Evolutionary conservation across 2,797 vertebrate genomes (phyloP).

Genomic region (Meriones psammophilus): DNA sequence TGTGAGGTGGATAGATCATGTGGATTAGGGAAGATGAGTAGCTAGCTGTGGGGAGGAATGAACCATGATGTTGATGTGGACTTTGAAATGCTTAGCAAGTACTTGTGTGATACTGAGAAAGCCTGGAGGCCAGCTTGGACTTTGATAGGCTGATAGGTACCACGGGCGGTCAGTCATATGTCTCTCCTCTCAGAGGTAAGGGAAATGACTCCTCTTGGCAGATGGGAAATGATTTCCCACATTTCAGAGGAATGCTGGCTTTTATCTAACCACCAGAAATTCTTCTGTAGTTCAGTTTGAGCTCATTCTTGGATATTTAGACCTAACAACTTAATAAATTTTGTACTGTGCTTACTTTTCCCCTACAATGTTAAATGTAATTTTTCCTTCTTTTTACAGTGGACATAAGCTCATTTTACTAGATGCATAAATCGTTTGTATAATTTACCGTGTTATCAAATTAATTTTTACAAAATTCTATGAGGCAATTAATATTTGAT

Average conservation of each 20-base stretch:
- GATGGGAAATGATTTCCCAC: not conserved
- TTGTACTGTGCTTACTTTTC: conserved; percentile 22
- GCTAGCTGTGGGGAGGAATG: not conserved
- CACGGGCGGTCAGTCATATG: not conserved
- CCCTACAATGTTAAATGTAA: not conserved
- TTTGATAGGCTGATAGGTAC: no score
- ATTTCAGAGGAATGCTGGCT: not conserved
- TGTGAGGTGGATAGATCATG: not conserved
- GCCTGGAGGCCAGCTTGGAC: not conserved
- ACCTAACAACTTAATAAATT: not conserved
- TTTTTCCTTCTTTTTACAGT: conserved; percentile 24
- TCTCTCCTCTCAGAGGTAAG: not conserved
- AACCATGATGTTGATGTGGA: not conserved
- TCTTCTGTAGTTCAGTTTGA: not conserved
- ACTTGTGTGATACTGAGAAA: not conserved
- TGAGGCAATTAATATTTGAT: conserved; percentile 7
- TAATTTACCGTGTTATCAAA: not conserved
- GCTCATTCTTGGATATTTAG: not conserved
- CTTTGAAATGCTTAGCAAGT: not conserved
- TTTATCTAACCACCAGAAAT: not conserved
- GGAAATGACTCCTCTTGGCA: not conserved
- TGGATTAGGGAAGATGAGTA: not conserved
- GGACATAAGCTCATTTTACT: not conserved
- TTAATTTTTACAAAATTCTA: not conserved
- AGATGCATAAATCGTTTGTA: not conserved